A percentile compares a stretch with the other conserved stretches of the same genome.
Conservation (phyloP, 2,113 vertebrate genomes). For the Tychaedon coryphoeus region DNA sequence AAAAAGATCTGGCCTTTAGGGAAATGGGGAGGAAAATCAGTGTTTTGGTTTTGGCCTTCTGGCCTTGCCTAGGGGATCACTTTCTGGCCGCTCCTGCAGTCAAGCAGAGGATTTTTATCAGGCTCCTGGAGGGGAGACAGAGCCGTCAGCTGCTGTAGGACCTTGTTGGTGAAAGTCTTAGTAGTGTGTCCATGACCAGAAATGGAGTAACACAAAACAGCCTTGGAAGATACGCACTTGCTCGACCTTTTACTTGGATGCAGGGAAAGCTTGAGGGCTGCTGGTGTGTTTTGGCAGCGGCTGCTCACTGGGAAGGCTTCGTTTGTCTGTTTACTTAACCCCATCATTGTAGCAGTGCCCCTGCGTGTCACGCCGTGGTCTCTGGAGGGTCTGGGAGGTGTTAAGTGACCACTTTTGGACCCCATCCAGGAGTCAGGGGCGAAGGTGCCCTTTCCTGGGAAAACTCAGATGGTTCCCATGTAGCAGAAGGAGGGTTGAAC, state of each 20-base stretch:
- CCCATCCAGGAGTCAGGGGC: neutral
- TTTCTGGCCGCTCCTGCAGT: neutral
- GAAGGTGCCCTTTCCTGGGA: neutral
- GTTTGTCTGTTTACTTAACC: slow-evolving; percentile 29
- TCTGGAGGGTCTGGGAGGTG: neutral
- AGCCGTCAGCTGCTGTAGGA: neutral
- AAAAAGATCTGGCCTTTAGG: neutral
- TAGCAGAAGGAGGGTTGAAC: neutral
- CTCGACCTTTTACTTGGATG: neutral
- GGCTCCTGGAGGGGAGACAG: neutral
- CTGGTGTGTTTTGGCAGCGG: neutral
- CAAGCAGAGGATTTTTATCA: neutral
- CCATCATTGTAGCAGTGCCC: neutral
- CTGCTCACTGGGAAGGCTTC: neutral
- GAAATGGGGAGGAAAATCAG: neutral
- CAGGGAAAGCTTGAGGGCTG: neutral
- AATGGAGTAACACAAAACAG: neutral
- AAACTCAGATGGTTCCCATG: neutral
- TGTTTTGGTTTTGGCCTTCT: neutral
- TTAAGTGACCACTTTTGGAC: neutral
- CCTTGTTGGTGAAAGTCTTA: neutral
- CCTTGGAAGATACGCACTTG: neutral
- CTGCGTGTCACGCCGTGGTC: fast-evolving
- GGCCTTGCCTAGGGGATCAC: neutral
- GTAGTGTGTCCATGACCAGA: neutral